Conservation (phyloP, 2,888 invertebrate species). For the Lasioglossum leucozonium region DNA sequence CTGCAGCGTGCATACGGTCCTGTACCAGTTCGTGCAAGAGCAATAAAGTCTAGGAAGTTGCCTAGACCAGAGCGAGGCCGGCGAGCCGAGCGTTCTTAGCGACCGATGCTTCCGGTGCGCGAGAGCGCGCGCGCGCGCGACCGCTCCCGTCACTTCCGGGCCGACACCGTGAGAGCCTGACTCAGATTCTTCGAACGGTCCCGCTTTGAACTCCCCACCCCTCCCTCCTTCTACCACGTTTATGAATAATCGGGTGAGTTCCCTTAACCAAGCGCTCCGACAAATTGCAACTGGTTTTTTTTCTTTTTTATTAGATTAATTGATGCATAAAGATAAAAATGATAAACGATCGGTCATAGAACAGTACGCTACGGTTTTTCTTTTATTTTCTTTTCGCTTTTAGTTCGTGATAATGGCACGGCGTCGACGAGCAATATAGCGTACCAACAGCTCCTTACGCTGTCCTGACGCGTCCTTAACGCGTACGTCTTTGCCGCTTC, state of each 20-base stretch:
- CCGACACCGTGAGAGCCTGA: conserved; percentile 61
- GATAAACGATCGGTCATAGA: background rate
- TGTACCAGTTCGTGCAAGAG: conserved; percentile 61
- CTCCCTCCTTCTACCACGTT: background rate
- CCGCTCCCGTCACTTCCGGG: conserved; percentile 61
- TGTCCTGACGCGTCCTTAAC: background rate
- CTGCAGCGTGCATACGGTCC: conserved; percentile 60
- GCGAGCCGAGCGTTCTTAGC: conserved; percentile 58
- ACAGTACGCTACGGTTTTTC: background rate
- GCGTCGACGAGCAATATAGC: background rate
- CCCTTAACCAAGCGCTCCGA: background rate
- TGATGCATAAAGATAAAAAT: too few relatives aligned
- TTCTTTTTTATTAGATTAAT: too few relatives aligned
- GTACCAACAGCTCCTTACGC: too few relatives aligned
- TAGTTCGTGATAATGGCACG: background rate
- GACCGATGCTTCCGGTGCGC: conserved; percentile 65
- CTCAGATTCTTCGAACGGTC: conserved; percentile 31
- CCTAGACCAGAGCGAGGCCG: conserved; percentile 57
- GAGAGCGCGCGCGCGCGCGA: conserved; percentile 55
- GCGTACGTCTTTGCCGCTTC: background rate
- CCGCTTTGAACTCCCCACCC: conserved; percentile 10
- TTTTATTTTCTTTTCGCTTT: background rate
- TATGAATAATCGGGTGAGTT: background rate
- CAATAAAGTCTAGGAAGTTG: conserved; percentile 67
- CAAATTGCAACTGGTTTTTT: background rate